Evolutionary conservation across 1,140 invertebrate genomes (phyloP), one percentile per base, ranked within the genome.

Genomic region (Bactericera cockerelli): DNA sequence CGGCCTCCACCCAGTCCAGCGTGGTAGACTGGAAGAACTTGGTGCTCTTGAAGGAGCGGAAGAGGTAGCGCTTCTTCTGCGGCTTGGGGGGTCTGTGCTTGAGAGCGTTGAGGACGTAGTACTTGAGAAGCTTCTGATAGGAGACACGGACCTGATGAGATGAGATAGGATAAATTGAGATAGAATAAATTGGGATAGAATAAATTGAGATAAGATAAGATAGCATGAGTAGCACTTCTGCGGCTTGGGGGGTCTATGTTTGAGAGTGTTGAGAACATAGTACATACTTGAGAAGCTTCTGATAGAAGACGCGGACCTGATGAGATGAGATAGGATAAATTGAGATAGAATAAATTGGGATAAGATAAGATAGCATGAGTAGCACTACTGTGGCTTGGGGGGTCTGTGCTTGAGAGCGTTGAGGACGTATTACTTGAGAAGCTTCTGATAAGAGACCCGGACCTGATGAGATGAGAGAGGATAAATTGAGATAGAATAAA

Each of bases 11-110:
- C 97, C 97, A 99, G 74, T 99, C 97, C 59, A 99, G 76, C 1
- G 93, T 96, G 14, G 97, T 99, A 0, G 92, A 94, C 82, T 99
- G 96, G 78, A 99, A 99, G 75, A 99, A 99, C 73, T 99, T 99
- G 0, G 97, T 99, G 0, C 94, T 89, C 74, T 99, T 99, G 75
- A 99, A 99, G 0, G 96, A 99, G 16, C 95, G 81, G 80, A 99
- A 99, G 14, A 98, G 74, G 68, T 62, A 87, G 79, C 95, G 81
- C 70, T 98, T 98, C 74, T 99, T 99, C 68, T 99, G 96, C 19
- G 96, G 89, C 71, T 99, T 99, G 1, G 96, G 97, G 28, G 89
- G 87, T 61, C 92, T 79, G 72, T 99, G 95, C 72, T 99, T 97
- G 11, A 99, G 71, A 0, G 94, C 92, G 76, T 99, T 99, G 1